Evolutionary conservation across 2,888 invertebrate species (phyloP).

Genomic region (Meganola albula): DNA sequence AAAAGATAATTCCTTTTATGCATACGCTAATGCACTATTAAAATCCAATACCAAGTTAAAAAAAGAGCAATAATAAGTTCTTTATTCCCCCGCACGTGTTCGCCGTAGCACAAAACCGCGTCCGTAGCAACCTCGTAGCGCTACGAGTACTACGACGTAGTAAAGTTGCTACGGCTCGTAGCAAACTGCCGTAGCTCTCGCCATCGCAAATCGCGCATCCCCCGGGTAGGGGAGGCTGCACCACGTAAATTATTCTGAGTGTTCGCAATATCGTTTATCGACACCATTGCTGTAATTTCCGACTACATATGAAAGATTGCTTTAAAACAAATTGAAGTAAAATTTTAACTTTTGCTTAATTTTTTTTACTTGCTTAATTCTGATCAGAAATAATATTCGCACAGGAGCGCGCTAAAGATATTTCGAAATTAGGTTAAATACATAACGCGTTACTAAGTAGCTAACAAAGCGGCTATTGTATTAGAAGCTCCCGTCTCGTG

Average conservation of each 20-base stretch:
- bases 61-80: too few species aligned
- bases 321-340: too few species aligned
- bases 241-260: constrained; percentile 37
- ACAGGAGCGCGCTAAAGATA: too few species aligned
- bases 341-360: too few species aligned
- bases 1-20: too few species aligned
- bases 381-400: too few species aligned
- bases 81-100: constrained; percentile 46
- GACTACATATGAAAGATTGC: too few species aligned
- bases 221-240: constrained; percentile 39
- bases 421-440: too few species aligned
- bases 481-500: constrained; percentile 14
- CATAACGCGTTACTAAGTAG: too few species aligned
- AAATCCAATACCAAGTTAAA: too few species aligned
- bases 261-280: constrained; percentile 28
- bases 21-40: too few species aligned
- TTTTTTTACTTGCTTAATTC: too few species aligned
- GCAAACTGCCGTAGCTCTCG: constrained; percentile 60
- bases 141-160: constrained; percentile 42
- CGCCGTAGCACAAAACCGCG: constrained; percentile 34
- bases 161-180: constrained; percentile 57
- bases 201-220: constrained; percentile 44
- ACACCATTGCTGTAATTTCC: constrained; percentile 34
- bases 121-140: constrained; percentile 53
- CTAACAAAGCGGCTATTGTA: constrained; percentile 9